Conservation (phyloP, 1,140 invertebrate species). For the Zaprionus camerounensis region DNA sequence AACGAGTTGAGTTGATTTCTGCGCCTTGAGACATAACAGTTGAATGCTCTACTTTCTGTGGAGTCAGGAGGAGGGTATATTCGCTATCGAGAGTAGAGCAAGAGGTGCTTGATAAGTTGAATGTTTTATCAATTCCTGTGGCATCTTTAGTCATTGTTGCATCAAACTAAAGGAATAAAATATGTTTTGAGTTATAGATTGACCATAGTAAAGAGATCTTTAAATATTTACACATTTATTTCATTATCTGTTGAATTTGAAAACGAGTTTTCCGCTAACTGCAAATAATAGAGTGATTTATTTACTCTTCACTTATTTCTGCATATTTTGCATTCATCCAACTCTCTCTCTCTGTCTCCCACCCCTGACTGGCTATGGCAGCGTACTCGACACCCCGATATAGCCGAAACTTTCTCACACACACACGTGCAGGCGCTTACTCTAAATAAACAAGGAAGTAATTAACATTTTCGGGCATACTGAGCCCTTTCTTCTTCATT, state of each 20-base stretch:
- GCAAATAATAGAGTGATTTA: background rate
- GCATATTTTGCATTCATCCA: background rate
- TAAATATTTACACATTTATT: background rate
- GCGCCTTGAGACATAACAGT: constrained; percentile 7
- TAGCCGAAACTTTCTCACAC: constrained; percentile 30
- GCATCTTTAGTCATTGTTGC: background rate
- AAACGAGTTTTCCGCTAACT: background rate
- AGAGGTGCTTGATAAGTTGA: background rate
- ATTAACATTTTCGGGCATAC: constrained; percentile 73
- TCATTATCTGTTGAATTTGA: background rate
- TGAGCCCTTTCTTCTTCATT: constrained; percentile 29
- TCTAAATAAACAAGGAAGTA: constrained; percentile 76
- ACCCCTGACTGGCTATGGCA: background rate
- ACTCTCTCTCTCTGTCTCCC: background rate
- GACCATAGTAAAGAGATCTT: background rate
- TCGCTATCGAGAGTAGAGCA: background rate
- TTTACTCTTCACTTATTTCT: constrained; percentile 1
- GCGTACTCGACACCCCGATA: background rate
- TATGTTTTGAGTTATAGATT: too few relatives aligned
- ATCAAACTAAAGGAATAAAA: background rate
- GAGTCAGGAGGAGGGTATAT: background rate
- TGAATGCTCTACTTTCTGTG: background rate
- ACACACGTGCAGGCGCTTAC: constrained; percentile 38
- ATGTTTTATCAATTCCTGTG: background rate
- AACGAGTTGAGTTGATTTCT: constrained; percentile 38